Base-by-base conservation (phyloP, 2,797 vertebrate genomes). In the Pachyuromys duprasi region DNA sequence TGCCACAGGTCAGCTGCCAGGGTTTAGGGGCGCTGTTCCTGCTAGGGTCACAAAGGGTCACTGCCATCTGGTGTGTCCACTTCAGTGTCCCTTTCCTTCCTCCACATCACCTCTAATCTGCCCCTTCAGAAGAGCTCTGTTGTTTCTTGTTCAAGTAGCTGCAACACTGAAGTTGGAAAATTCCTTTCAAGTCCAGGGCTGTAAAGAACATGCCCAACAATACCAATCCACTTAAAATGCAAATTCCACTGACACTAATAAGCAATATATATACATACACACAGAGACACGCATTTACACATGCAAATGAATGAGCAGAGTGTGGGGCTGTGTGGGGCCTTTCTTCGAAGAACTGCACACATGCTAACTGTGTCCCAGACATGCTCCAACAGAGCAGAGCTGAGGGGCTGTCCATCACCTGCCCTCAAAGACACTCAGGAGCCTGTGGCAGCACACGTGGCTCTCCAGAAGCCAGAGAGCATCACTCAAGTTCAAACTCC, bases 201-300 rank as follows among this genome's bases (percentile, higher is more conserved):
- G 93, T 97, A 80, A 93, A 97, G 94, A 97, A 96, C 96, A 87
- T 93, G 91, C 83, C 94, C 97, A 95, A 95, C 26, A 83, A 78
- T 93, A 96, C 81, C 93, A 91, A 97, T 95, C 93, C 96, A 96
- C 97, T 98, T 97, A 97, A 97, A 96, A 97, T 98, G 97, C 96
- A 98, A 98, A 98, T 98, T 95, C 94, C 74, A 65, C 91, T 92
- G 96, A 96, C 97, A 95, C 94, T 98, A 97, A 98, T 97, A 97
- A 98, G 97, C 97, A 97, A 96, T 97, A 97, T 97, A 97, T 97
- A 98, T 97, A 97, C 96, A 96, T 95, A 96, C 95, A 95, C 96
- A 69, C 20, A 53, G 3, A 84, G 82, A 69, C 63, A 81, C 13
- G 81, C 97, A 94, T 95, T 97, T 95, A 88, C 57, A 96, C 93